These are phyloP conservation scores for Anser cygnoides DNA, from an alignment of 2,113 vertebrate species.

Conservation along the genomic window DNA sequence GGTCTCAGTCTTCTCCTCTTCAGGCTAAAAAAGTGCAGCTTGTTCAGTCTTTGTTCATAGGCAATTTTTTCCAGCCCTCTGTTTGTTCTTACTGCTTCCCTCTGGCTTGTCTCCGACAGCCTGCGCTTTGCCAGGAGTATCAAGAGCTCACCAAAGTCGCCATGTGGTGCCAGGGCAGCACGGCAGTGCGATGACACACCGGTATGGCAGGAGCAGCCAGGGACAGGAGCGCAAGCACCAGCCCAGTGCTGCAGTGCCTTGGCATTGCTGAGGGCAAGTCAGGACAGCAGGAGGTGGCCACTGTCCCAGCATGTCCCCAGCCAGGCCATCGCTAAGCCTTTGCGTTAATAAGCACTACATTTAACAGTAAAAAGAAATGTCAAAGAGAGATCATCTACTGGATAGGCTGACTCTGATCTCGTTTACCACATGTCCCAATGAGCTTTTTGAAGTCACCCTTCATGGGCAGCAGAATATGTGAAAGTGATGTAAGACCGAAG, in stretches of 20 bases:
- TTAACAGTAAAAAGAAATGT: background rate
- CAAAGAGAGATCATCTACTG: background rate
- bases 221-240: background rate
- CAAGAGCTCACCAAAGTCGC: background rate
- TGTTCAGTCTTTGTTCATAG: background rate
- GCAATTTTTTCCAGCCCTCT: background rate
- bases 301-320: background rate
- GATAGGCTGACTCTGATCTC: background rate
- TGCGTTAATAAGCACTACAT: background rate
- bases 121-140: background rate
- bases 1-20: background rate
- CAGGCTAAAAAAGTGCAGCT: background rate
- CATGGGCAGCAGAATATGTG: background rate
- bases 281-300: accelerated
- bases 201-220: background rate
- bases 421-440: background rate
- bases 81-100: background rate
- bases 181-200: background rate
- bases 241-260: background rate
- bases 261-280: background rate
- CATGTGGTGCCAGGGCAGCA: background rate
- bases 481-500: background rate
- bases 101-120: background rate
- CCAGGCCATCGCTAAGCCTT: background rate
- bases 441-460: background rate